Percentiles rank a stretch among this genome's conserved stretches.
Evolutionary conservation across 2,888 invertebrate species (phyloP).

Genomic region (Azorinus chamasolen): DNA sequence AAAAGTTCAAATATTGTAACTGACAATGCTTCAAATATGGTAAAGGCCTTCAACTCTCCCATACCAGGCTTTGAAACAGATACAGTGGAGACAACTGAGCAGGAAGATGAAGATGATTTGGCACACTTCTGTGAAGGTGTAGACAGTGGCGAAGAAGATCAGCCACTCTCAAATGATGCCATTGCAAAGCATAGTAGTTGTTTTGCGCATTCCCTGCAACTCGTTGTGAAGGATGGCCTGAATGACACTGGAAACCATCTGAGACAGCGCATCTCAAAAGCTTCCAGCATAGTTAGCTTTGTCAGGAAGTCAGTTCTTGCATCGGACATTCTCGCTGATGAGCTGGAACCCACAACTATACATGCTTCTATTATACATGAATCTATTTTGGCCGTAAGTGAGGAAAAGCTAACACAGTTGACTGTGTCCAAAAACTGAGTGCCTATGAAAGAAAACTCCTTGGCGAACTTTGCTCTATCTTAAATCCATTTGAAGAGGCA

Average conservation of each 20-base stretch:
- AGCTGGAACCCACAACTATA: slow-evolving; percentile 58
- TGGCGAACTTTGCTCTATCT: slow-evolving; percentile 2
- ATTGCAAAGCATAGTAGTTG: slow-evolving; percentile 20
- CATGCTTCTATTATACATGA: slow-evolving; percentile 35
- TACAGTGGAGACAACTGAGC: not conserved
- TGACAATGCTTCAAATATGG: slow-evolving; percentile 59
- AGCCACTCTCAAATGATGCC: not conserved
- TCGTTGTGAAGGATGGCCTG: slow-evolving; percentile 17
- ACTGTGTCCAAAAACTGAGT: not conserved
- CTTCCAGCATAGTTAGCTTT: slow-evolving; percentile 36
- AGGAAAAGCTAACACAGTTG: slow-evolving; percentile 4
- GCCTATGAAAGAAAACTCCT: slow-evolving; percentile 15
- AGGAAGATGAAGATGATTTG: slow-evolving; percentile 10
- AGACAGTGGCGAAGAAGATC: not conserved
- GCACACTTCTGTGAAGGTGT: not conserved
- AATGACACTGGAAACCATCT: slow-evolving; percentile 12
- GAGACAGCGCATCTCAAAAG: slow-evolving; percentile 32
- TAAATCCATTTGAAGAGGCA: slow-evolving; percentile 17
- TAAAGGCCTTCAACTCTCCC: slow-evolving; percentile 29
- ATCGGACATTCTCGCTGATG: slow-evolving; percentile 41
- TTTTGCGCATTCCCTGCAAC: slow-evolving; percentile 20
- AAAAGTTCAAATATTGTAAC: slow-evolving; percentile 32
- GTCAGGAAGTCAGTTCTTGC: slow-evolving; percentile 40
- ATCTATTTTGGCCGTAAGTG: slow-evolving; percentile 15
- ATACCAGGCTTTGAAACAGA: too few species aligned